Evolutionary conservation across 2,797 vertebrate species (phyloP), one percentile per base, ranked within the genome.

Genomic region (Onychomys torridus): DNA sequence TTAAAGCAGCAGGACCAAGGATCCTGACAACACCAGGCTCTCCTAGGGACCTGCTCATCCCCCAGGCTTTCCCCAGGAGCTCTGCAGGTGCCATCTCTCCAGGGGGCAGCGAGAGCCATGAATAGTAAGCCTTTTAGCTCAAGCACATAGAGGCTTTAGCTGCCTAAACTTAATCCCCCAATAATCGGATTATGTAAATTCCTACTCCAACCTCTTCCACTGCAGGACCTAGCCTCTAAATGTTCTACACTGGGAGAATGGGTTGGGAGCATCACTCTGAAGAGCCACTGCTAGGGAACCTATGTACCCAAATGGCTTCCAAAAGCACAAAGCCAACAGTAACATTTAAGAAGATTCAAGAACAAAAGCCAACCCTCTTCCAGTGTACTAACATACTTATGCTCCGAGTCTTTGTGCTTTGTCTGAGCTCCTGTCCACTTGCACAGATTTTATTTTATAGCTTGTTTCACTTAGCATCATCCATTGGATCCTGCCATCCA

Each of bases 121-220:
- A 99, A 99, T 99, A 99, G 99, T 98, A 99, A 99, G 98, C 98
- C 98, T 99, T 98, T 99, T 99, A 99, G 99, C 98, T 98, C 98
- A 98, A 99, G 99, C 99, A 99, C 99, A 99, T 98, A 98, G 98
- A 99, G 98, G 98, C 99, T 98, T 99, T 99, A 99, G 99, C 98
- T 98, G 98, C 99, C 98, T 98, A 97, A 98, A 98, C 98, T 98
- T 99, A 99, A 99, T 99, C 99, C 99, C 97, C 96, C 93, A 97
- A 96, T 99, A 99, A 99, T 99, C 99, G 99, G 99, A 99, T 99
- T 99, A 99, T 99, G 99, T 99, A 99, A 99, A 99, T 99, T 99
- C 98, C 98, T 99, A 99, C 99, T 99, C 98, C 99, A 99, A 84
- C 97, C 97, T 96, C 90, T 97, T 96, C 81, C 94, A 55, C 43